Evolutionary conservation across 1,140 invertebrate species (phyloP).

Genomic region (Drosophila prosaltans): DNA sequence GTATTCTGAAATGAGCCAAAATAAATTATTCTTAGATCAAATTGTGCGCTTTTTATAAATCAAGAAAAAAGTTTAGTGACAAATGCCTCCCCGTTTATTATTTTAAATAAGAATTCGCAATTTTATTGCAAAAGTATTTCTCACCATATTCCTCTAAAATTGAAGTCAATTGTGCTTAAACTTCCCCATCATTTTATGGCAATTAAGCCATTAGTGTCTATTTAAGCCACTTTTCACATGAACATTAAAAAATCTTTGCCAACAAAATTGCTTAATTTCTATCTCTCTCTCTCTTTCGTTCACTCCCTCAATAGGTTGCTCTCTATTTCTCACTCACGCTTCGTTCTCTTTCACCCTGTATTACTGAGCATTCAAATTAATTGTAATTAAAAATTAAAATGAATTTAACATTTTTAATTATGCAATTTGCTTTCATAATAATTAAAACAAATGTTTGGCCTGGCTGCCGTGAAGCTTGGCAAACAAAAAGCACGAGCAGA

Average conservation of each 20-base stretch:
- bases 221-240: conserved; percentile 27
- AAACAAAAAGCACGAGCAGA: conserved; percentile 30
- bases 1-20: neutral
- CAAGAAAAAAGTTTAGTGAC: too few relatives aligned
- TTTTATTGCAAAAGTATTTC: neutral
- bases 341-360: conserved; percentile 12
- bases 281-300: conserved; percentile 2
- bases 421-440: conserved; percentile 76
- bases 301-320: neutral
- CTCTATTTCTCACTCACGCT: conserved; percentile 11
- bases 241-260: conserved; percentile 20
- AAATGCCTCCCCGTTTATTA: too few relatives aligned
- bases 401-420: conserved; percentile 77
- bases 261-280: conserved; percentile 4
- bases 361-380: conserved; percentile 56
- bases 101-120: conserved; percentile 4
- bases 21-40: neutral
- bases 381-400: conserved; percentile 79
- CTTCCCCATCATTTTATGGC: conserved; percentile 3
- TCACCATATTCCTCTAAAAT: neutral
- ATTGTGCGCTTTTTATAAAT: too few relatives aligned
- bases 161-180: conserved; percentile 8
- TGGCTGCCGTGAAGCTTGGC: conserved; percentile 22
- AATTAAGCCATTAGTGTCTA: conserved; percentile 57
- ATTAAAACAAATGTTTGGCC: conserved; percentile 73